These are phyloP conservation scores for mouse (Mus musculus) DNA, from an alignment of 2,113 vertebrate genomes.

Conservation along the genomic window GRCm39 chr10:127884501-127885000, in stretches of 20 bases:
- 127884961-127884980: background rate
- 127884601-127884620: background rate
- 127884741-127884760: background rate
- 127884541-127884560: background rate
- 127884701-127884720: background rate
- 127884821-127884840: background rate
- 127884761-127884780: background rate
- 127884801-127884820: background rate
- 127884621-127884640: too few species aligned
- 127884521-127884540: background rate
- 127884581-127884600: background rate
- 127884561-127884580: background rate
- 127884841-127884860: background rate
- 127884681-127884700: too few species aligned
- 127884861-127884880: background rate
- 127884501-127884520: constrained; percentile 58
- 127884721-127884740: background rate
- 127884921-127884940: background rate
- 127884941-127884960: background rate
- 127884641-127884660: too few species aligned
- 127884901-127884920: background rate
- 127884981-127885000: background rate
- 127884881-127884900: background rate
- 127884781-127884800: background rate
- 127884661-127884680: too few species aligned